Conservation (phyloP, 2,888 invertebrate species). For the Coenonympha arcania region DNA sequence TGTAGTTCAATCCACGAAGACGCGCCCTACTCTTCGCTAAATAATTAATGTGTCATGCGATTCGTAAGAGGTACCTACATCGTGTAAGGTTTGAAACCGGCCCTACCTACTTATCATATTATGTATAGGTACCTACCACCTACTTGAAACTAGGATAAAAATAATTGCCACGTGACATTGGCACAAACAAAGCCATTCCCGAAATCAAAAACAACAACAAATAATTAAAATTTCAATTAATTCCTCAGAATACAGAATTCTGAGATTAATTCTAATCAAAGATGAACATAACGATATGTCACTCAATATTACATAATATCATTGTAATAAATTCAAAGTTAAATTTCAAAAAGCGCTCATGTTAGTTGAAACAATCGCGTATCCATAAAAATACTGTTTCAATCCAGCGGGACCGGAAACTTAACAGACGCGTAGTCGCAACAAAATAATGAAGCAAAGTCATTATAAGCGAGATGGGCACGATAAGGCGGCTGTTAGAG, state of each 20-base stretch:
- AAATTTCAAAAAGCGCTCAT: conserved; percentile 15
- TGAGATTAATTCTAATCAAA: too few species aligned
- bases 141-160: too few species aligned
- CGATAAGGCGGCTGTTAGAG: conserved; percentile 46
- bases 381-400: conserved; percentile 41
- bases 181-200: too few species aligned
- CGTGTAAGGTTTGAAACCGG: too few species aligned
- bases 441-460: conserved; percentile 72
- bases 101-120: too few species aligned
- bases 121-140: too few species aligned
- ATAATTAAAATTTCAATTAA: neutral
- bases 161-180: too few species aligned
- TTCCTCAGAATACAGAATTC: too few species aligned
- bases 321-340: conserved; percentile 15
- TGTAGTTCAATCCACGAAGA: too few species aligned
- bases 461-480: conserved; percentile 45
- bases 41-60: too few species aligned
- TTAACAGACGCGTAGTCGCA: conserved; percentile 53
- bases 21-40: too few species aligned
- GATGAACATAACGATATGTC: conserved; percentile 1
- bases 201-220: neutral
- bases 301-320: neutral
- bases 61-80: too few species aligned
- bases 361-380: conserved; percentile 17
- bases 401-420: conserved; percentile 55